Evolutionary conservation across 2,797 vertebrate genomes (phyloP), one percentile per base, ranked within the genome.

Genomic region (Danio choprae): DNA sequence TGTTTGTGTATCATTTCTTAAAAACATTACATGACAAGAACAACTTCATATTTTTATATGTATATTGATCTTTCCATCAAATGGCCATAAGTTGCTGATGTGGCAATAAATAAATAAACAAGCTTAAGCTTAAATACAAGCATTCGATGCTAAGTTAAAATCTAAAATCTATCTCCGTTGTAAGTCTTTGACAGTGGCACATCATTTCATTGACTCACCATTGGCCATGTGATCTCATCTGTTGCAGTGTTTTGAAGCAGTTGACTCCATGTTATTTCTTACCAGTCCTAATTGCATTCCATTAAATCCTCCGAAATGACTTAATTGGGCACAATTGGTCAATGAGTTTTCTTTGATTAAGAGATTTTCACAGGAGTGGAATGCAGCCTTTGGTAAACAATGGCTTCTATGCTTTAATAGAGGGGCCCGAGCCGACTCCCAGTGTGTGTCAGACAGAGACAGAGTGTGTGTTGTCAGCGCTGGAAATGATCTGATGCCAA

Each of bases 261-360:
- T 18, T 40, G 36, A 41, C 68, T 22, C 18, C 8, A 22, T 48
- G 18, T 43, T 56, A 9, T 78, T 22, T 78, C 83, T 86, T 51
- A 71, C 50, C 43, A 68, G 65, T 18, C 40, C 55, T 77, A 81
- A 67, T 59, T 83, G 40, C 48, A 43, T 80, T 85, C 55, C 59
- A 50, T 53, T 62, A 9, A 77, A 73, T 84, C 74, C 6, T 53
- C 40, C 36, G 64, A 70, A 85, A 82, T 80, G 40, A n/a, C 20
- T 81, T 77, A 81, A 83, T 77, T 81, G 78, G 72, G 50, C 22
- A 55, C 6, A 62, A 75, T 84, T 64, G 51, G 78, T 81, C 86
- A 50, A 55, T 72, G 67, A 15, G 41, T 83, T 53, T 59, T 69
- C 44, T 82, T 75, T 81, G 74, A 85, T 83, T 79, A 80, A 79